Conservation (phyloP, 2,888 invertebrate genomes). For the Smittia sp. region DNA sequence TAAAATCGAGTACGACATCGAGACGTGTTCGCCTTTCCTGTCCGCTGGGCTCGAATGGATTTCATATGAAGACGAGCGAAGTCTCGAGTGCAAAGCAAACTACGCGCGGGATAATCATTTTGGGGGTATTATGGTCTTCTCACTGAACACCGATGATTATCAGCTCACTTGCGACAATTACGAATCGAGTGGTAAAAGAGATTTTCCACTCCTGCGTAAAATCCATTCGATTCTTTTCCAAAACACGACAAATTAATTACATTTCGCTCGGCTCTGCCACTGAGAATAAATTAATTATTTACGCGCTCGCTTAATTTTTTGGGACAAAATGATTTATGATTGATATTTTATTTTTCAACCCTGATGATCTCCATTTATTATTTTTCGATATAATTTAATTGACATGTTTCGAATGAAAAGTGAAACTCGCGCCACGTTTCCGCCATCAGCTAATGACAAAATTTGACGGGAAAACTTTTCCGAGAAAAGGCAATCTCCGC, state of each 20-base stretch:
- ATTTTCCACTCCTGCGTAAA: slow-evolving; percentile 48
- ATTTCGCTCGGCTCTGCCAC: not conserved
- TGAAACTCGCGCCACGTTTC: not conserved
- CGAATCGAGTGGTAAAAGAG: slow-evolving; percentile 29
- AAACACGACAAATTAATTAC: slow-evolving; percentile 33
- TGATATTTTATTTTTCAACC: slow-evolving; percentile 30
- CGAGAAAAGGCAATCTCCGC: too few relatives aligned
- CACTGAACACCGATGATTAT: slow-evolving; percentile 78
- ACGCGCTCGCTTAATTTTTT: not conserved
- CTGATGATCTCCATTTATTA: slow-evolving; percentile 33
- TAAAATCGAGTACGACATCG: slow-evolving; percentile 61
- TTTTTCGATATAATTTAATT: slow-evolving; percentile 12
- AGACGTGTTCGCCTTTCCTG: slow-evolving; percentile 74
- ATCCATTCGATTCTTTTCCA: slow-evolving; percentile 44
- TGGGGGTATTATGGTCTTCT: slow-evolving; percentile 81
- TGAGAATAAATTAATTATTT: not conserved
- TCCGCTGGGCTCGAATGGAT: slow-evolving; percentile 73
- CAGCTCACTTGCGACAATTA: slow-evolving; percentile 56
- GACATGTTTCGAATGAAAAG: not conserved
- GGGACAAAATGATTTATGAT: not conserved
- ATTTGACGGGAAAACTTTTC: too few relatives aligned
- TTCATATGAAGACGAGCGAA: slow-evolving; percentile 72
- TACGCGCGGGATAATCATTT: slow-evolving; percentile 60
- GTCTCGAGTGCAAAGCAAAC: slow-evolving; percentile 66
- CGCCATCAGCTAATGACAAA: too few relatives aligned